A percentile compares a stretch with the other conserved stretches of the same genome.
Conservation (phyloP, 92 coral and sea anemone genomes). For the Porites divaricata region DNA sequence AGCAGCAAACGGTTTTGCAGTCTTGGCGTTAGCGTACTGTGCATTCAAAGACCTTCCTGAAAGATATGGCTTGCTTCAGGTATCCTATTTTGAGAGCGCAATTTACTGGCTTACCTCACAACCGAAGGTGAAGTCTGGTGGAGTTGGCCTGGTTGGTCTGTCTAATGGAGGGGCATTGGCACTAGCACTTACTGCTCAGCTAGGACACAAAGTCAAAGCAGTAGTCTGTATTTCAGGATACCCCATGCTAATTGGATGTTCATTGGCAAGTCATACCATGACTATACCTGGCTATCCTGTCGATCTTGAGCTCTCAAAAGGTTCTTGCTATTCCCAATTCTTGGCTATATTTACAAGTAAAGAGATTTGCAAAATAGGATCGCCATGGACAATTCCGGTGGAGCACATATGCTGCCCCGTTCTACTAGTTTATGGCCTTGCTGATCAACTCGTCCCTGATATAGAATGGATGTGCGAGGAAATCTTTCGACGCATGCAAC, state of each 20-base stretch:
- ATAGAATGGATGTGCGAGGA: constrained; percentile 36
- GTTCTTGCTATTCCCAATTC: background rate
- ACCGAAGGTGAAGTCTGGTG: constrained; percentile 13
- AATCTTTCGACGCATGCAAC: constrained; percentile 17
- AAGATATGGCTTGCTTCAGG: constrained; percentile 12
- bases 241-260: constrained; percentile 16
- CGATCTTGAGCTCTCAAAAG: background rate
- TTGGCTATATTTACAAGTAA: constrained; percentile 23
- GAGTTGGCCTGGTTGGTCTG: constrained; percentile 38
- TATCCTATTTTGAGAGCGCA: constrained; percentile 40
- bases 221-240: constrained; percentile 40
- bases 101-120: constrained; percentile 31
- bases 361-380: constrained; percentile 32
- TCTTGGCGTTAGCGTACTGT: constrained; percentile 20
- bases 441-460: constrained; percentile 20
- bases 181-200: constrained; percentile 24
- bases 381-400: constrained; percentile 33
- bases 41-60: constrained; percentile 30
- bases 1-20: constrained; percentile 33
- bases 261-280: constrained; percentile 4
- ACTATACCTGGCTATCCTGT: constrained; percentile 16
- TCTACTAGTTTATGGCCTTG: constrained; percentile 27
- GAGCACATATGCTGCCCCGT: constrained; percentile 30
- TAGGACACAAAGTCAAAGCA: constrained; percentile 24
- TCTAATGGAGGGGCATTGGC: constrained; percentile 24